These are phyloP conservation scores for Formica aserva DNA, from an alignment of 2,888 invertebrate genomes.

Conservation along the genomic window DNA sequence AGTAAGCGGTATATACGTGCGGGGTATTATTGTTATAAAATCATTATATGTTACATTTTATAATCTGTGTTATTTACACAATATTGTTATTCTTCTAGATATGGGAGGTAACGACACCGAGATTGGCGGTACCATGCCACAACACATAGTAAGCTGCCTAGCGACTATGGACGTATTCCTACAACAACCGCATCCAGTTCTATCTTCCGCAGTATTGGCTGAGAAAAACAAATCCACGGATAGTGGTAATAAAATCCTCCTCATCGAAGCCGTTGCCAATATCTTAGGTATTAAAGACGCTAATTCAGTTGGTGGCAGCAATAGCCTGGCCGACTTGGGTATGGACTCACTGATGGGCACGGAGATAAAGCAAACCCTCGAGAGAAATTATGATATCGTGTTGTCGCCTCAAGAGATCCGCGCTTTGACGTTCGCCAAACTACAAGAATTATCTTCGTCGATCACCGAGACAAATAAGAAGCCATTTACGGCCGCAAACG, in stretches of 20 bases:
- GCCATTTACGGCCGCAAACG: slow-evolving; percentile 69
- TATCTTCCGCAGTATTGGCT: slow-evolving; percentile 94
- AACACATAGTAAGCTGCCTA: slow-evolving; percentile 97
- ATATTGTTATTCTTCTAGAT: slow-evolving; percentile 86
- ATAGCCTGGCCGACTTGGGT: slow-evolving; percentile 96
- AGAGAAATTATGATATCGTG: slow-evolving; percentile 96
- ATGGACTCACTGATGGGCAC: slow-evolving; percentile 99
- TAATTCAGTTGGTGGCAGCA: slow-evolving; percentile 91
- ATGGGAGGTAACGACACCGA: slow-evolving; percentile 96
- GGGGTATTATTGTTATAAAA: not conserved
- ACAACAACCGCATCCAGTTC: slow-evolving; percentile 94
- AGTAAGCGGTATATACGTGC: not conserved
- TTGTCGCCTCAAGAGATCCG: slow-evolving; percentile 97
- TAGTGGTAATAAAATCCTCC: slow-evolving; percentile 88
- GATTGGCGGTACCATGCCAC: slow-evolving; percentile 98
- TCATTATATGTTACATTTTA: not conserved
- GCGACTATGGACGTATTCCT: slow-evolving; percentile 95
- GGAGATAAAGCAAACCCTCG: slow-evolving; percentile 98
- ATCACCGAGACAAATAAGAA: slow-evolving; percentile 65
- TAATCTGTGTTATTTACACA: not conserved
- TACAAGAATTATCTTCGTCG: slow-evolving; percentile 88
- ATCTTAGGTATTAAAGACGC: slow-evolving; percentile 96
- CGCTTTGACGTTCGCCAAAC: slow-evolving; percentile 91
- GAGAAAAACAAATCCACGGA: slow-evolving; percentile 91
- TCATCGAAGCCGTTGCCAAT: slow-evolving; percentile 94